Evolutionary conservation across 2,888 invertebrate species (phyloP), one percentile per base, ranked within the genome.

Genomic region (Netelia virgata): DNA sequence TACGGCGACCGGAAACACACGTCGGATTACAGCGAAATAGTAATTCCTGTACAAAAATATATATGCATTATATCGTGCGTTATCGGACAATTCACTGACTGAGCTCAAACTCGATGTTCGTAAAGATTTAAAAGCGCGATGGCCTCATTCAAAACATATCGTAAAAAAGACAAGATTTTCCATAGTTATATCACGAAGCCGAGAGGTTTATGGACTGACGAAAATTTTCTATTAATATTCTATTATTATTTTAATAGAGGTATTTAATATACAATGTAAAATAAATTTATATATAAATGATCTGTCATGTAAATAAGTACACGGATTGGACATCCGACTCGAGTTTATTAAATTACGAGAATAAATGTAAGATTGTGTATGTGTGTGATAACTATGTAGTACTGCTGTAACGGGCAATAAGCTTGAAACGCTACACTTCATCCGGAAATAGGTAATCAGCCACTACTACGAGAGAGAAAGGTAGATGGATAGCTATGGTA

Each of bases 371-470:
- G 36, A 43, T 23, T 18, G 14, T n/a, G 23, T 53, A 1, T 55
- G 47, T 16, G 73, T 66, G 57, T 72, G 70, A 74, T 70, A 59
- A 70, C 53, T 64, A 80, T 74, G 70, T 76, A 73, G 57, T 10
- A 74, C 59, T 47, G 55, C 57, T 72, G 83, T 85, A 80, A 83
- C 83, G 77, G 83, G 76, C 63, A 36, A 79, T 83, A 80, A 83
- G 81, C 74, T 83, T 69, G 75, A 86, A 81, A 86, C 81, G 83
- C 80, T 83, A 77, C 74, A 59, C 75, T 80, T 77, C 77, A 78
- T 86, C 83, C 80, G 85, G 81, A 86, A 83, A 78, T 86, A 83
- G 74, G 83, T 86, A 83, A 86, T 86, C 80, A 83, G 74, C 77
- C 74, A 63, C 76, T 73, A 66, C 66, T 16, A 66, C 72, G 59